A percentile compares a stretch with the other conserved stretches of the same genome.
phyloP scores from a whole-genome alignment of 2,797 vertebrate genomes.

The Pelochelys cantorii region DNA sequence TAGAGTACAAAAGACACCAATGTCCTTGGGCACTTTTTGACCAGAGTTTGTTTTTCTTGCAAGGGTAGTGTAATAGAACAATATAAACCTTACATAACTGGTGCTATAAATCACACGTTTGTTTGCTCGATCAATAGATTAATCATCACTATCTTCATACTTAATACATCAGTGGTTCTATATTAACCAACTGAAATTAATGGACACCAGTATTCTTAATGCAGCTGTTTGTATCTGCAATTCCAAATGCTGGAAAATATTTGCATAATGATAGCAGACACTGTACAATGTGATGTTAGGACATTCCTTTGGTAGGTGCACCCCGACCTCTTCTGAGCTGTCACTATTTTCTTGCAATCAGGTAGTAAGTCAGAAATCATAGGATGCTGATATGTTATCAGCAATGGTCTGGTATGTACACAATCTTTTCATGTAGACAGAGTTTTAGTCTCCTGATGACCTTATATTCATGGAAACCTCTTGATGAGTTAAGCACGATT shows the following conservation, averaged over 20 bases:
- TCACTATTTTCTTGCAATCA: background rate
- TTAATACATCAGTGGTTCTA: background rate
- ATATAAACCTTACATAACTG: background rate
- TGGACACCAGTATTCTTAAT: background rate
- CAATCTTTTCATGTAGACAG: background rate
- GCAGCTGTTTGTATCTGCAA: background rate
- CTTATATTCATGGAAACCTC: background rate
- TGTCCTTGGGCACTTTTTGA: background rate
- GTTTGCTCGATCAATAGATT: background rate
- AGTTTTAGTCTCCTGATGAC: background rate
- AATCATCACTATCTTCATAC: background rate
- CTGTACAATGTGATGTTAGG: background rate
- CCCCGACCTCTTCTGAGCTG: background rate
- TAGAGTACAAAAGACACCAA: accelerated
- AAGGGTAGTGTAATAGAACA: background rate
- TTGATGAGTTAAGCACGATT: background rate
- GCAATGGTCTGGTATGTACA: background rate
- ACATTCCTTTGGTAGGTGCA: background rate
- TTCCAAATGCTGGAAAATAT: background rate
- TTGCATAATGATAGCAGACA: background rate
- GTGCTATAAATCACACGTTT: background rate
- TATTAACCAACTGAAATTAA: background rate
- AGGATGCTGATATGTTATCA: background rate
- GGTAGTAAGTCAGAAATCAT: background rate
- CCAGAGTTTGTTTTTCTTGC: background rate